Percentiles rank a stretch among this genome's conserved stretches.
Conservation (phyloP, 2,888 invertebrate species). For the Smittia sp. region DNA sequence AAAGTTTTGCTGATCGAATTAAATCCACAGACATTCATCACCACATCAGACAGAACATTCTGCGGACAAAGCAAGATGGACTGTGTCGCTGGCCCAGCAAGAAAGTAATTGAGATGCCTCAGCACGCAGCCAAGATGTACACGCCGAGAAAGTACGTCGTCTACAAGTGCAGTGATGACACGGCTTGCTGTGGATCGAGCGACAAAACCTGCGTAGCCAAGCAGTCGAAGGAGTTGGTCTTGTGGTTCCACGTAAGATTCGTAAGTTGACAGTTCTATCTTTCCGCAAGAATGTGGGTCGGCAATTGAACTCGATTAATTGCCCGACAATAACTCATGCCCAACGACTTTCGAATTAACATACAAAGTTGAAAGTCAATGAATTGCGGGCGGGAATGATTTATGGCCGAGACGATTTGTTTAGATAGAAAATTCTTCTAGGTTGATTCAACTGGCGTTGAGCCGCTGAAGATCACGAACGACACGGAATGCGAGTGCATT, state of each 20-base stretch:
- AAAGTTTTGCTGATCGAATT: not conserved
- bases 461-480: not conserved
- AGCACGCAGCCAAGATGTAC: slow-evolving; percentile 17
- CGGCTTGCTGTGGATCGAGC: slow-evolving; percentile 24
- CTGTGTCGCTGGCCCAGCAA: slow-evolving; percentile 28
- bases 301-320: slow-evolving; percentile 5
- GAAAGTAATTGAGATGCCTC: slow-evolving; percentile 12
- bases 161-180: slow-evolving; percentile 32
- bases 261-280: not conserved
- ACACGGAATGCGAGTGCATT: slow-evolving; percentile 35
- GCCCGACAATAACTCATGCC: not conserved
- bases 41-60: slow-evolving; percentile 7
- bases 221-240: not conserved
- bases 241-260: slow-evolving; percentile 18
- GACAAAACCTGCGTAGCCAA: slow-evolving; percentile 33
- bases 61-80: slow-evolving; percentile 15
- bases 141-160: slow-evolving; percentile 21
- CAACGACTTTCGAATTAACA: not conserved
- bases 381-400: not conserved
- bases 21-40: not conserved
- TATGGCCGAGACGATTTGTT: not conserved
- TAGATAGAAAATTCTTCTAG: not conserved
- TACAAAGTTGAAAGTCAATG: not conserved
- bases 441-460: not conserved
- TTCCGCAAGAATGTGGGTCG: not conserved